Conservation (phyloP, 2,113 vertebrate species). For the Eulemur rufifrons region DNA sequence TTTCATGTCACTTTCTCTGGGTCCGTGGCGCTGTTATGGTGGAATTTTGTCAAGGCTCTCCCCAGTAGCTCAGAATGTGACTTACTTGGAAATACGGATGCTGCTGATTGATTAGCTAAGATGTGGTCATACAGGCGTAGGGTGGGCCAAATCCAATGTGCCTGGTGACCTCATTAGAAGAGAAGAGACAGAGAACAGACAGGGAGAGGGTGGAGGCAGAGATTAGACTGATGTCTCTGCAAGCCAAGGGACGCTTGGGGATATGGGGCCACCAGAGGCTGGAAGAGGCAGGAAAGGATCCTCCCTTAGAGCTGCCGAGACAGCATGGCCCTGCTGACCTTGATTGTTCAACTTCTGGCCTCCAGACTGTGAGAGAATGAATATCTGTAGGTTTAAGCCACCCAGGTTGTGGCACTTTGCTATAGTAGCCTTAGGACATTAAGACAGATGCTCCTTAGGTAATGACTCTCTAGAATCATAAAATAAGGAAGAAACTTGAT, state of each 20-base stretch:
- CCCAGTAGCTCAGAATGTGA: not conserved
- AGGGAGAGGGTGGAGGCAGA: not conserved
- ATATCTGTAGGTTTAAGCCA: not conserved
- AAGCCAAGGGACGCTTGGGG: not conserved
- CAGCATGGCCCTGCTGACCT: rapidly evolving
- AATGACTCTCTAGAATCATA: not conserved
- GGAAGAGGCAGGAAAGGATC: too few relatives aligned
- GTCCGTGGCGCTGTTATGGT: rapidly evolving
- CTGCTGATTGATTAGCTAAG: rapidly evolving
- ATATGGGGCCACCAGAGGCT: not conserved
- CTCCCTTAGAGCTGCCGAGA: not conserved
- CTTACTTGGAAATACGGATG: not conserved
- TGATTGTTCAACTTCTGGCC: too few relatives aligned
- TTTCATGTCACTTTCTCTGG: not conserved
- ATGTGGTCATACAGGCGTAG: not conserved
- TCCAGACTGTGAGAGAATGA: not conserved
- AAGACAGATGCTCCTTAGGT: rapidly evolving
- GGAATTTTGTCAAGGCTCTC: too few relatives aligned
- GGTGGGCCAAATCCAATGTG: rapidly evolving
- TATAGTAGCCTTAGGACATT: too few relatives aligned
- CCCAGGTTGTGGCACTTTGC: too few relatives aligned
- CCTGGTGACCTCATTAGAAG: not conserved
- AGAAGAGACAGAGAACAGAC: not conserved
- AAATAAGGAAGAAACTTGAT: not conserved
- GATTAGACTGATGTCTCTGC: too few relatives aligned